Base-by-base conservation (phyloP, 2,797 vertebrate genomes). In the Rhabdophis nuchalis region DNA sequence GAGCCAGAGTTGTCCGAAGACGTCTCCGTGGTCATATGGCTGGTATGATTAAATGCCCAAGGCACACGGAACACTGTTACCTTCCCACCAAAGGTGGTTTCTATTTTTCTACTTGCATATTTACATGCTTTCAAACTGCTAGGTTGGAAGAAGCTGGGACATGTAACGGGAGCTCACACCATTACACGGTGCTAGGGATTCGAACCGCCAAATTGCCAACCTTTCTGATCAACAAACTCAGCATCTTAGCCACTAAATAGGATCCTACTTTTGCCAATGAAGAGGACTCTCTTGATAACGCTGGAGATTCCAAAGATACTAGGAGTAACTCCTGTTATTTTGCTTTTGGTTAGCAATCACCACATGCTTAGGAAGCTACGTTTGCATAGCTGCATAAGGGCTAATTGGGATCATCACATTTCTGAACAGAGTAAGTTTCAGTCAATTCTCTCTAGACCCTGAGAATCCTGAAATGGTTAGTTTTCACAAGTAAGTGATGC, bases 401-500 rank as follows among this genome's bases (percentile, higher is more conserved):
- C 60, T 87, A 68, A 54, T 32, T 72, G 32, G 53, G 5, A 53
- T 68, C 16, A 27, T 85, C 85, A 20, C 16, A 87, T 82, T 82
- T 82, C 36, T 82, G 72, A 82, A 46, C 72, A 82, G 72, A 41
- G 72, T 82, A 82, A 82, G 72, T 86, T 87, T 89, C 86, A 29
- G 86, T 89, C 91, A 92, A 92, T 16, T 56, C 92, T 92, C 93
- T 93, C 92, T 58, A 53, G 91, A 93, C 58, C 57, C 54, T 52
- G 29, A 23, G 36, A 46, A 82, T 82, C 72, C 20, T 82, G 36
- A 91, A 94, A 68, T 53, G 92, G 57, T 94, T 95, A 90, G 41
- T 41, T 93, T 94, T 94, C 94, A 92, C 16, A 89, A 41, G 85
- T 41, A 72, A 90, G 50, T 90, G 64, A 92, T 95, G 95, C 94